These are phyloP conservation scores for Acrossocheilus wenchowensis DNA, from an alignment of 2,797 vertebrate genomes.

Conservation along the genomic window DNA sequence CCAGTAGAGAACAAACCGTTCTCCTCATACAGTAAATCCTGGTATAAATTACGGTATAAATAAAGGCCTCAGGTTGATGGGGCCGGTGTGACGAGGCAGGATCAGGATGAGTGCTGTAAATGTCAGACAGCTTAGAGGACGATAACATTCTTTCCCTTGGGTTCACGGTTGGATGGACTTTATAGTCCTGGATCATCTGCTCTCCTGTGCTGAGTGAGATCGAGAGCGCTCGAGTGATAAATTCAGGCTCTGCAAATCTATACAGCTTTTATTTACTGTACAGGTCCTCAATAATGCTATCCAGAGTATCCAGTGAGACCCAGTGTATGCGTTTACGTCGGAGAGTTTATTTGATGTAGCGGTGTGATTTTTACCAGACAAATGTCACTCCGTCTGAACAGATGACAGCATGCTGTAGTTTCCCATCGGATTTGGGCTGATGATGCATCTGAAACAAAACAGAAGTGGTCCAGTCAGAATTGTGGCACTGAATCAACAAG, in stretches of 20 bases:
- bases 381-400: neutral
- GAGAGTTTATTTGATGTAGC: neutral
- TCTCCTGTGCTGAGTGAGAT: neutral
- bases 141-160: slow-evolving; percentile 35
- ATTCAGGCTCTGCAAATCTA: slow-evolving; percentile 18
- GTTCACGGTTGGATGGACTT: slow-evolving; percentile 11
- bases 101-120: neutral
- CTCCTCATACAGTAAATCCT: neutral
- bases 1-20: neutral
- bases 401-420: neutral
- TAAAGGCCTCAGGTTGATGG: neutral
- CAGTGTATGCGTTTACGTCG: neutral
- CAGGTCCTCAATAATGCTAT: slow-evolving; percentile 6
- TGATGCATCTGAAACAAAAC: slow-evolving; percentile 29
- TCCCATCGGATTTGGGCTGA: neutral
- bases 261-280: slow-evolving; percentile 3
- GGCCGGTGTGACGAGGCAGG: slow-evolving; percentile 1
- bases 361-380: slow-evolving; percentile 3
- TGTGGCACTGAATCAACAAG: neutral
- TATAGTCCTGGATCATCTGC: slow-evolving; percentile 7
- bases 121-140: neutral
- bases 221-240: neutral
- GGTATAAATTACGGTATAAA: neutral
- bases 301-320: neutral
- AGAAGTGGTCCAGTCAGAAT: slow-evolving; percentile 15